Evolutionary conservation across 23 tunicate species (phyloP), one percentile per base, ranked within the genome.

Genomic region (Pegea sp.): DNA sequence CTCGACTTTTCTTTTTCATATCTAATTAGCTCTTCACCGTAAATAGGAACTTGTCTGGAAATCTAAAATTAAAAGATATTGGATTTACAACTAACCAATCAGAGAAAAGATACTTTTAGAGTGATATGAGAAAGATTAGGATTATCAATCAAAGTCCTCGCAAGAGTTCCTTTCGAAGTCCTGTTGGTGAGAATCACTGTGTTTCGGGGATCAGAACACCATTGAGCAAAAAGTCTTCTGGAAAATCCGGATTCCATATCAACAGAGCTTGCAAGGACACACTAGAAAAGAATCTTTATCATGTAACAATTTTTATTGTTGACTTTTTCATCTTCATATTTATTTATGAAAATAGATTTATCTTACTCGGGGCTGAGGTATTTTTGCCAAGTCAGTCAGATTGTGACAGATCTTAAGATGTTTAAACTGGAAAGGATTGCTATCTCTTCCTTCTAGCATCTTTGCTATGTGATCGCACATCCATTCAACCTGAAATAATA

Each of bases 401-500:
- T 77, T 70, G 48, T 70, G 90, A 48, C 90, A 76, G 20, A 89
- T 61, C 44, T 77, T 89, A 33, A 89, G 57, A 57, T 76, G 90
- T 66, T 76, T 89, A 60, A 89, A 76, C 19, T 89, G 75, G 53
- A 89, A 89, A 0, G 90, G 90, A 51, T 76, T 89, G 54, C 77
- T 77, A 7, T 81, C 49, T 57, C 77, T 74, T 34, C 77, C 90
- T 1, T 81, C 71, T 58, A 89, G 71, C 2, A 75, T 64, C 29
- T 76, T 71, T 48, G 74, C 74, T 29, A 89, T 71, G 59, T 89
- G 71, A 42, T 89, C 98, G 63, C 98, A 72, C 98, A 89, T 89
- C 98, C 98, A 89, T 71, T 89, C 98, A 27, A 81, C 69, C 91
- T 75, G 62, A 21, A 62, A 34, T 28, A 57, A 33, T 5, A 56